Conservation (phyloP, 2,113 vertebrate species). For the Nematolebias whitei region DNA sequence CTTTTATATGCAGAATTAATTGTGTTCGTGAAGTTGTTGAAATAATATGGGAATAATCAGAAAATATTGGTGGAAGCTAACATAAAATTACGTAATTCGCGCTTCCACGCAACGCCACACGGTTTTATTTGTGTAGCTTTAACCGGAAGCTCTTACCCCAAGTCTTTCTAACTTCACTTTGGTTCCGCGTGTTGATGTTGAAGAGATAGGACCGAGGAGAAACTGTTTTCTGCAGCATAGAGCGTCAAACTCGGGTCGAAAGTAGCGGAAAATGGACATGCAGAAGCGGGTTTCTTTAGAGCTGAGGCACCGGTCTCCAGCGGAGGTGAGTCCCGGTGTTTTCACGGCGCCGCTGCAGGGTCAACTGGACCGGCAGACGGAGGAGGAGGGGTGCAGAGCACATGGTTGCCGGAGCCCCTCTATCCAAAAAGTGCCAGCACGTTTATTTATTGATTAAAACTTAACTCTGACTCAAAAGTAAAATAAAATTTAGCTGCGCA, state of each 20-base stretch:
- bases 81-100: background rate
- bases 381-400: slow-evolving; percentile 54
- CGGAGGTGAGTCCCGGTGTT: slow-evolving; percentile 62
- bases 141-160: background rate
- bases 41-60: background rate
- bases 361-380: slow-evolving; percentile 30
- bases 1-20: background rate
- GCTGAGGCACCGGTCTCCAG: slow-evolving; percentile 74
- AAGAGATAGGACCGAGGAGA: slow-evolving; percentile 41
- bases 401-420: slow-evolving; percentile 50
- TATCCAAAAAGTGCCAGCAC: background rate
- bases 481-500: background rate
- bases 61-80: background rate
- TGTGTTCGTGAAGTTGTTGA: background rate
- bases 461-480: accelerated
- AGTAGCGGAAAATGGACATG: slow-evolving; percentile 73
- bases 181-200: slow-evolving; percentile 64
- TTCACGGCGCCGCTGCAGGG: slow-evolving; percentile 1
- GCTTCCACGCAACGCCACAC: accelerated
- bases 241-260: slow-evolving; percentile 23
- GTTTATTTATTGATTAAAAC: background rate
- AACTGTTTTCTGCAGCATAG: slow-evolving; percentile 33
- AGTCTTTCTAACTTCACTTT: slow-evolving; percentile 18
- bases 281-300: slow-evolving; percentile 74
- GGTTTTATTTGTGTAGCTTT: slow-evolving; percentile 14